Evolutionary conservation across 2,888 invertebrate genomes (phyloP).

Genomic region (Quadroppia sp.): DNA sequence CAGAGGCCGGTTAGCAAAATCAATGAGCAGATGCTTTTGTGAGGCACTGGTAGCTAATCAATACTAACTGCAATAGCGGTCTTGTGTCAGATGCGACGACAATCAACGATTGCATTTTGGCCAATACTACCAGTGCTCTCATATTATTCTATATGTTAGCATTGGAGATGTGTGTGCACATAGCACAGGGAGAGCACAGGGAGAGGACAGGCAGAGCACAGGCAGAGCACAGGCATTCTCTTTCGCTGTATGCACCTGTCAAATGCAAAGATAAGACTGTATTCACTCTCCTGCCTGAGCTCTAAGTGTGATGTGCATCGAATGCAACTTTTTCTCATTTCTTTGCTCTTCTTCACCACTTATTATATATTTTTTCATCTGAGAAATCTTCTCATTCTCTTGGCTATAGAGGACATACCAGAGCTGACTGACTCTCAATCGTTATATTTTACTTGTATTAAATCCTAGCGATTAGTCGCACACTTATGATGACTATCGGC

Average conservation of each 20-base stretch:
- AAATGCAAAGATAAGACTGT: constrained; percentile 31
- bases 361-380: constrained; percentile 4
- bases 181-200: background rate
- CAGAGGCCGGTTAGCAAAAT: constrained; percentile 15
- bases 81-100: constrained; percentile 28
- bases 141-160: constrained; percentile 8
- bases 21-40: constrained; percentile 29
- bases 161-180: background rate
- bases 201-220: too few species aligned
- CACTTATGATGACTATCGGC: constrained; percentile 18
- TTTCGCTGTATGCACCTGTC: constrained; percentile 34
- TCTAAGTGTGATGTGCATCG: background rate
- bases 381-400: background rate
- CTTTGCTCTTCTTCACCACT: constrained; percentile 7
- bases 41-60: constrained; percentile 29
- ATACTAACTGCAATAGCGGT: constrained; percentile 33
- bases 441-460: background rate
- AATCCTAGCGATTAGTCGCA: constrained; percentile 7
- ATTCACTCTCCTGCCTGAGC: background rate
- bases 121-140: constrained; percentile 9
- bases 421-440: background rate
- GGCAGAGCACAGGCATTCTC: background rate
- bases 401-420: background rate
- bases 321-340: constrained; percentile 16
- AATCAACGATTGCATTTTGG: constrained; percentile 23